These are phyloP conservation scores for Poeciliopsis occidentalis DNA, from an alignment of 2,113 vertebrate genomes.

Conservation along the genomic window DNA sequence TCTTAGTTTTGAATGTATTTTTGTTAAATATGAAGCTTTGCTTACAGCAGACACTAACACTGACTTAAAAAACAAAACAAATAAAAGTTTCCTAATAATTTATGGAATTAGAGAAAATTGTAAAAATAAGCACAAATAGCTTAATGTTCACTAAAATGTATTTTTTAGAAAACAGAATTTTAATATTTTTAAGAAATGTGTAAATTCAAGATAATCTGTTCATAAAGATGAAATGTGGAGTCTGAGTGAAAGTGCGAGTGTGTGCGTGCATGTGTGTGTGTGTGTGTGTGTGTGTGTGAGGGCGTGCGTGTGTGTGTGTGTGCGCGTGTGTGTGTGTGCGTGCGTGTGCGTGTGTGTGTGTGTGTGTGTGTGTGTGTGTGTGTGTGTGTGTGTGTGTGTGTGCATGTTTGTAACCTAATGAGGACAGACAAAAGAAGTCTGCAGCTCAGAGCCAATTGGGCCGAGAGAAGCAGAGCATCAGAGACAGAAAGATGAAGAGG, in stretches of 20 bases:
- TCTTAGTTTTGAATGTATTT: too few species aligned
- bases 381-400: slow-evolving; percentile 42
- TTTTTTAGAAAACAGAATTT: slow-evolving; percentile 33
- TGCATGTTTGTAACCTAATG: slow-evolving; percentile 74
- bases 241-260: not conserved
- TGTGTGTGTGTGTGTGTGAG: slow-evolving; percentile 43
- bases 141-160: not conserved
- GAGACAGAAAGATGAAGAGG: slow-evolving; percentile 55
- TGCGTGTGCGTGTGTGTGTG: slow-evolving; percentile 2
- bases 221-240: slow-evolving; percentile 32
- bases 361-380: not conserved
- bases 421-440: slow-evolving; percentile 78
- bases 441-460: slow-evolving; percentile 73
- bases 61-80: not conserved
- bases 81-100: not conserved
- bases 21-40: too few species aligned
- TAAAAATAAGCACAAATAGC: not conserved
- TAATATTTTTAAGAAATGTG: slow-evolving; percentile 51
- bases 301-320: slow-evolving; percentile 45
- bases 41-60: too few species aligned
- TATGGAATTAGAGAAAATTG: not conserved
- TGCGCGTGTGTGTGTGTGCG: slow-evolving; percentile 46
- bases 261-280: not conserved
- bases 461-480: slow-evolving; percentile 67
- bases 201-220: slow-evolving; percentile 59